phyloP scores from a whole-genome alignment of 2,888 invertebrate species.

The Chalcosyrphus nemorum region DNA sequence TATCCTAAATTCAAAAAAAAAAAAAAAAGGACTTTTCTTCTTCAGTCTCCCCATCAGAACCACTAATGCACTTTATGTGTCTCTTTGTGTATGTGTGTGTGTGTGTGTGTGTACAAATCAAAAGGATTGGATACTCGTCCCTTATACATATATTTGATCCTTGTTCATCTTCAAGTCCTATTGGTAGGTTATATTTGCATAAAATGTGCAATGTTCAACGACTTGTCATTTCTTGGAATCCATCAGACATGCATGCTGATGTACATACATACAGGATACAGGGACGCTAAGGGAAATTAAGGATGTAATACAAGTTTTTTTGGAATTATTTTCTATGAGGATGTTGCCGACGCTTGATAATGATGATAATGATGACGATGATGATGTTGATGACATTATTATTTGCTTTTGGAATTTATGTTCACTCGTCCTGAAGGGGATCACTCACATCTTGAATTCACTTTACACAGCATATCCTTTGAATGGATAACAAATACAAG shows the following conservation, averaged over 20 bases:
- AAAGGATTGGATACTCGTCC: constrained; percentile 28
- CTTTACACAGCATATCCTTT: constrained; percentile 59
- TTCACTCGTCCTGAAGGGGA: constrained; percentile 51
- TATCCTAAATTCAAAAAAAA: constrained; percentile 34
- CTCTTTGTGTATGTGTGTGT: not conserved
- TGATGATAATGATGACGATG: constrained; percentile 9
- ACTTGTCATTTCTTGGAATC: constrained; percentile 50
- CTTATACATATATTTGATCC: constrained; percentile 9
- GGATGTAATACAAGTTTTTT: constrained; percentile 43
- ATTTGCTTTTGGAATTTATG: constrained; percentile 68
- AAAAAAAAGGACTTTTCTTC: constrained; percentile 17
- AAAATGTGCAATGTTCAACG: constrained; percentile 62
- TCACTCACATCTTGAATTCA: constrained; percentile 65
- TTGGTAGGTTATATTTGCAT: constrained; percentile 63
- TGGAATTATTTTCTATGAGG: not conserved
- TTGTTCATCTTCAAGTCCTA: constrained; percentile 29
- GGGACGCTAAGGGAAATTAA: constrained; percentile 46
- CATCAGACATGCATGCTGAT: constrained; percentile 20
- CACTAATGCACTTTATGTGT: constrained; percentile 7
- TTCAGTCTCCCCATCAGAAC: not conserved
- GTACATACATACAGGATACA: not conserved
- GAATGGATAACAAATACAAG: constrained; percentile 52
- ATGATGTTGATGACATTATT: constrained; percentile 68
- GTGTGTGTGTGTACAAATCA: constrained; percentile 11
- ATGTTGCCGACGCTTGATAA: too few relatives aligned